A percentile compares a stretch with the other conserved stretches of the same genome.
These are phyloP conservation scores for Drosophila micromelanica DNA, from an alignment of 1,140 invertebrate genomes.

Conservation along the genomic window DNA sequence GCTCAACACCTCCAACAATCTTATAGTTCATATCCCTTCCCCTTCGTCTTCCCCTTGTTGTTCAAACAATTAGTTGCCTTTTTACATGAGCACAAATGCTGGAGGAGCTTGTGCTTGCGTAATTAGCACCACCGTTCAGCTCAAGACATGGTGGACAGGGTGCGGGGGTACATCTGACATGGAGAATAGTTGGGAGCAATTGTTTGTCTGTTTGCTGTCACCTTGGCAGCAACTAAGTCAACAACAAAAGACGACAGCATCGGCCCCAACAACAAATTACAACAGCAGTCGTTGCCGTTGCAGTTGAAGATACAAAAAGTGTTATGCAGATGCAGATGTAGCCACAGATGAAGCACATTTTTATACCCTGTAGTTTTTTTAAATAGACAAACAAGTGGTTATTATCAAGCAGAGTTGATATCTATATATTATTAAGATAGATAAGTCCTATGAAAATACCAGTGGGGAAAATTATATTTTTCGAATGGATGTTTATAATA, in stretches of 20 bases:
- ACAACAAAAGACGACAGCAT: slow-evolving; percentile 42
- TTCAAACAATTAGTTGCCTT: slow-evolving; percentile 72
- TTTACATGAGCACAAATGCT: slow-evolving; percentile 59
- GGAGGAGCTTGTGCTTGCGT: slow-evolving; percentile 51
- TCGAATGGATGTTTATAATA: too few relatives aligned
- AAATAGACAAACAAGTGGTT: background rate
- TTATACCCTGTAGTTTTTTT: background rate
- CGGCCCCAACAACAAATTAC: slow-evolving; percentile 16
- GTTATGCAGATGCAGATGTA: slow-evolving; percentile 35
- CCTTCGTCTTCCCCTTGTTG: background rate
- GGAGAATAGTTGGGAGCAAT: slow-evolving; percentile 31
- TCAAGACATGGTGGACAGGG: background rate
- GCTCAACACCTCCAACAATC: slow-evolving; percentile 48
- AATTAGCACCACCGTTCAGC: slow-evolving; percentile 60
- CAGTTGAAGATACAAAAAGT: slow-evolving; percentile 26
- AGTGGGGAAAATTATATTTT: too few relatives aligned
- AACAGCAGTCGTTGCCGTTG: slow-evolving; percentile 41
- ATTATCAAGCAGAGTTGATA: too few relatives aligned
- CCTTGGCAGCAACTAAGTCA: slow-evolving; percentile 45
- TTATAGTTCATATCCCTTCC: background rate
- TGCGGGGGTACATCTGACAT: background rate
- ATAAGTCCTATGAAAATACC: too few relatives aligned
- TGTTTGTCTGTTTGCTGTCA: slow-evolving; percentile 43
- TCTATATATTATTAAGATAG: too few relatives aligned
- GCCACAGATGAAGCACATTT: slow-evolving; percentile 11